Conservation (phyloP, 2,113 vertebrate species). For the Vanacampus margaritifer region DNA sequence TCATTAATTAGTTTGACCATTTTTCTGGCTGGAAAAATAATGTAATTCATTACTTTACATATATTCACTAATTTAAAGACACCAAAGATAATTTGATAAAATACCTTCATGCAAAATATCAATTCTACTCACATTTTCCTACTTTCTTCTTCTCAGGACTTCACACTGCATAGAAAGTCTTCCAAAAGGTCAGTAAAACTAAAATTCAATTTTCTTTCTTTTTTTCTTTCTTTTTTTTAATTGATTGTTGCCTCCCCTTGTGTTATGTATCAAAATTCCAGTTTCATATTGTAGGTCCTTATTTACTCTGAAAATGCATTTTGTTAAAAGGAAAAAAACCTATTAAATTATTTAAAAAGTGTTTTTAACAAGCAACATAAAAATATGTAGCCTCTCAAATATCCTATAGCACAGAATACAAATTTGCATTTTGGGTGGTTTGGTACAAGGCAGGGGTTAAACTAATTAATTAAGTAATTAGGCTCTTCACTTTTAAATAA, state of each 20-base stretch:
- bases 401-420: too few species aligned
- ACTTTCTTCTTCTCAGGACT: slow-evolving; percentile 68
- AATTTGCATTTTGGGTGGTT: too few species aligned
- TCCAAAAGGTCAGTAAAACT: slow-evolving; percentile 80
- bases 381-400: background rate
- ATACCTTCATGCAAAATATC: slow-evolving; percentile 5
- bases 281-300: background rate
- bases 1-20: background rate
- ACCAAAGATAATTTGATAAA: background rate
- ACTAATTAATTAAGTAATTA: too few species aligned
- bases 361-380: background rate
- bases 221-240: background rate
- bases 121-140: background rate
- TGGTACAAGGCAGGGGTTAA: too few species aligned
- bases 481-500: too few species aligned
- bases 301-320: background rate
- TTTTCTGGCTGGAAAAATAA: too few species aligned
- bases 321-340: background rate
- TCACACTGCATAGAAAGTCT: slow-evolving; percentile 81
- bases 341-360: background rate
- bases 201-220: background rate
- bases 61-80: background rate
- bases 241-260: background rate
- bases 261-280: background rate
- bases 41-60: background rate